Percentiles rank a stretch among this genome's conserved stretches.
These are phyloP conservation scores for Alectura lathami DNA, from an alignment of 2,113 vertebrate genomes.

Conservation along the genomic window DNA sequence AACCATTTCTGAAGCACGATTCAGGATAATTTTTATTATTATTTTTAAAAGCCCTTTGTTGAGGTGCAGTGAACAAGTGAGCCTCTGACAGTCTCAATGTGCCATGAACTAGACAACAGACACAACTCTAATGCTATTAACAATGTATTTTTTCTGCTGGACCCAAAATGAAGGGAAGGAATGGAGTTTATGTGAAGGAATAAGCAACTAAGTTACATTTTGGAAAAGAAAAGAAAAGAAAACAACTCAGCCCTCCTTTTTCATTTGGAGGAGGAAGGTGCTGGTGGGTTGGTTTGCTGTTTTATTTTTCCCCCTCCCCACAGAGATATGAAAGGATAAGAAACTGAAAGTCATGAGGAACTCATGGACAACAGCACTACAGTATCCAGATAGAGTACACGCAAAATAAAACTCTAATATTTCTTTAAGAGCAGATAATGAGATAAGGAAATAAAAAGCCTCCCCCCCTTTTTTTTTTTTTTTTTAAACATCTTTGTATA, in stretches of 20 bases:
- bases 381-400: not conserved
- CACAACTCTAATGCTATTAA: not conserved
- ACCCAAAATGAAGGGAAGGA: not conserved
- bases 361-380: not conserved
- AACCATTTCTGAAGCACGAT: not conserved
- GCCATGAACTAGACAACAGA: not conserved
- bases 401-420: not conserved
- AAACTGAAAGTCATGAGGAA: not conserved
- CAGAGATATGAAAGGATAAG: not conserved
- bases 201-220: not conserved
- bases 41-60: not conserved
- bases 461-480: rapidly evolving
- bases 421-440: not conserved
- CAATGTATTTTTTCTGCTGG: not conserved
- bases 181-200: not conserved
- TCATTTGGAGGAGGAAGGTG: not conserved
- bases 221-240: not conserved
- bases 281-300: not conserved
- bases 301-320: not conserved
- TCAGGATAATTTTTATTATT: not conserved
- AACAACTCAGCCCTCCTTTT: not conserved
- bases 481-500: not conserved
- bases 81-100: not conserved
- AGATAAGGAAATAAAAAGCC: not conserved
- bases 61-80: not conserved